Conservation (phyloP, 1,140 invertebrate species). For the Lasioglossum baleicum region DNA sequence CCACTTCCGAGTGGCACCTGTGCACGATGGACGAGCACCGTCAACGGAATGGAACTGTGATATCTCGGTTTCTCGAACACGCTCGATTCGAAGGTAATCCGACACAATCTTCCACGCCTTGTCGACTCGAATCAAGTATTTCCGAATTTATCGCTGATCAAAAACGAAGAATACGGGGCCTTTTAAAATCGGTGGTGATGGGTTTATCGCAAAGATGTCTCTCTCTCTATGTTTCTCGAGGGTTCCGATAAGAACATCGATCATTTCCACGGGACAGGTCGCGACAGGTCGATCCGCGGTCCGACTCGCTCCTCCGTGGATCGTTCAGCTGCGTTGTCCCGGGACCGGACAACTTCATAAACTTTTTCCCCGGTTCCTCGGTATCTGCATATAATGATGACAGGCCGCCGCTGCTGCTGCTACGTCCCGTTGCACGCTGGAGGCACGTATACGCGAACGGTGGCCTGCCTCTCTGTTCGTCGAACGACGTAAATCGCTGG, state of each 20-base stretch:
- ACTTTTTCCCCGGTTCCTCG: constrained; percentile 25
- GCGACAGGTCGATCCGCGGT: constrained; percentile 5
- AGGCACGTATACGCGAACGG: constrained; percentile 35
- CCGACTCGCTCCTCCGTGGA: neutral
- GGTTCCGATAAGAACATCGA: neutral
- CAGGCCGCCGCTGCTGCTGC: constrained; percentile 5
- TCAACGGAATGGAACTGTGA: too few relatives aligned
- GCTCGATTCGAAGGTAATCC: too few relatives aligned
- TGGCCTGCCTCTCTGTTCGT: constrained; percentile 38
- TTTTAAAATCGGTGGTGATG: too few relatives aligned
- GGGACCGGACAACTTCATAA: constrained; percentile 35
- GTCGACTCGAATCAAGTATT: too few relatives aligned
- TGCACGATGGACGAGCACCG: too few relatives aligned
- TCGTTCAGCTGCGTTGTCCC: constrained; percentile 19
- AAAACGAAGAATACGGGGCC: too few relatives aligned
- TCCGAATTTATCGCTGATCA: too few relatives aligned
- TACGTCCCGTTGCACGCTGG: constrained; percentile 7
- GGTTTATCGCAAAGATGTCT: too few relatives aligned
- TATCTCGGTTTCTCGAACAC: too few relatives aligned
- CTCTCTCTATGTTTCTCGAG: too few relatives aligned
- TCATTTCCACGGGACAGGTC: neutral
- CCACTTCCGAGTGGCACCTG: too few relatives aligned
- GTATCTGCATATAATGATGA: constrained; percentile 49
- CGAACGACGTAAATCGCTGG: constrained; percentile 58
- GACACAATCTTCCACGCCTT: too few relatives aligned